Evolutionary conservation across 2,797 vertebrate species (phyloP), one percentile per base, ranked within the genome.

Genomic region (Falco berigora): DNA sequence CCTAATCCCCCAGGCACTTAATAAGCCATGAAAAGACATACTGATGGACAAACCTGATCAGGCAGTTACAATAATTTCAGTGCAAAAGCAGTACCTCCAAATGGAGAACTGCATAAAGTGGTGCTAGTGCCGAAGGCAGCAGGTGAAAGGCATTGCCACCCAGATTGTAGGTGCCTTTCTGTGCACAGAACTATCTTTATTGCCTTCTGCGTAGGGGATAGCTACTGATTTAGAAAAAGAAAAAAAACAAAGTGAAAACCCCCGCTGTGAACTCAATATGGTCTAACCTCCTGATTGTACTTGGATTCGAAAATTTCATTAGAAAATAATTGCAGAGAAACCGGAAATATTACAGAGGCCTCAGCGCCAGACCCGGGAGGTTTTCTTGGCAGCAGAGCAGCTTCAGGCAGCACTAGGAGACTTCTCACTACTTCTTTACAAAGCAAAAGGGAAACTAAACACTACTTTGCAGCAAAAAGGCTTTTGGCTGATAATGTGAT

Each of bases 251-350:
- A 64, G 52, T 4, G 27, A 76, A 81, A 86, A 86, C 27, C 59
- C 67, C 21, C 56, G 3, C 74, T 67, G 56, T 58, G 71, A 95
- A 71, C 49, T 90, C 2, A 0, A 38, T 64, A 27, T 14, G 32
- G n/a, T 56, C 59, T 72, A 90, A 90, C 66, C 62, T 86, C 59
- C 63, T 59, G 88, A 82, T 85, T 68, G 53, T 56, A 74, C 61
- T 82, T 66, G 83, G 64, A 86, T 55, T 93, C 76, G 53, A 85
- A 93, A 97, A 89, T 86, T 88, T 87, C 68, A 74, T 96, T 86
- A 94, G 87, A 88, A 91, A 92, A 86, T 90, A 92, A 94, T 95
- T 90, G 88, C 73, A 73, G 77, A 88, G 62, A 80, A 91, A 94
- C 64, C 4, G 5, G 92, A 96, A 95, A 94, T 76, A 72, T 80